Conservation (phyloP, 2,888 invertebrate species). For the Drosophila neotestacea region DNA sequence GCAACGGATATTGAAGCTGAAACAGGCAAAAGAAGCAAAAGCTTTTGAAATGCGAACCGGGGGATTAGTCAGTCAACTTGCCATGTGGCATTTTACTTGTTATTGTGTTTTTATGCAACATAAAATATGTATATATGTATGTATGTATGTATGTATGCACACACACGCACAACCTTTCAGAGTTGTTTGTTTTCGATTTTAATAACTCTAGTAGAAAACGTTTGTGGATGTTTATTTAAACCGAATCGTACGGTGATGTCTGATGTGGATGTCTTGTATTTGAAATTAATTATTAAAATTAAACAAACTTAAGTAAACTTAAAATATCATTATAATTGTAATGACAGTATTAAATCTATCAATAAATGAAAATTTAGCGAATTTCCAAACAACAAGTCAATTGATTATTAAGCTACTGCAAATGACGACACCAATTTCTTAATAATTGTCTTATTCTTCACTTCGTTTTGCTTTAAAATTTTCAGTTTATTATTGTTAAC, state of each 20-base stretch:
- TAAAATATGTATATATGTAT: background rate
- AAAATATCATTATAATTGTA: too few relatives aligned
- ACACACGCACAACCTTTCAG: constrained; percentile 20
- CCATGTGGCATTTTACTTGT: constrained; percentile 18
- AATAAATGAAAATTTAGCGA: too few relatives aligned
- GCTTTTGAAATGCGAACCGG: constrained; percentile 11
- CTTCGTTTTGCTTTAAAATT: too few relatives aligned
- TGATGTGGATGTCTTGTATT: background rate
- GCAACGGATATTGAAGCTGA: constrained; percentile 28
- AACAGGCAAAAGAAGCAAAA: background rate
- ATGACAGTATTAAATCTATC: too few relatives aligned
- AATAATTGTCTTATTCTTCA: too few relatives aligned
- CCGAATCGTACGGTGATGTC: background rate
- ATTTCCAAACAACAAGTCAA: too few relatives aligned
- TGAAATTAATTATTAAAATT: too few relatives aligned
- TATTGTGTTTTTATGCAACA: constrained; percentile 4
- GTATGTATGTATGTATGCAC: constrained; percentile 8
- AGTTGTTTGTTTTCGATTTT: constrained; percentile 42
- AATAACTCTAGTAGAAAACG: constrained; percentile 37
- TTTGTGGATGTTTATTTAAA: constrained; percentile 8
- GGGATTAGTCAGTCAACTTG: constrained; percentile 40
- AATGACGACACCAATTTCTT: too few relatives aligned
- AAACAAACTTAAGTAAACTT: too few relatives aligned
- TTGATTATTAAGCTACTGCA: too few relatives aligned
- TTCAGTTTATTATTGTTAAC: too few relatives aligned